Conservation (phyloP, 2,797 vertebrate species). For the Alcedo quadribrachys region DNA sequence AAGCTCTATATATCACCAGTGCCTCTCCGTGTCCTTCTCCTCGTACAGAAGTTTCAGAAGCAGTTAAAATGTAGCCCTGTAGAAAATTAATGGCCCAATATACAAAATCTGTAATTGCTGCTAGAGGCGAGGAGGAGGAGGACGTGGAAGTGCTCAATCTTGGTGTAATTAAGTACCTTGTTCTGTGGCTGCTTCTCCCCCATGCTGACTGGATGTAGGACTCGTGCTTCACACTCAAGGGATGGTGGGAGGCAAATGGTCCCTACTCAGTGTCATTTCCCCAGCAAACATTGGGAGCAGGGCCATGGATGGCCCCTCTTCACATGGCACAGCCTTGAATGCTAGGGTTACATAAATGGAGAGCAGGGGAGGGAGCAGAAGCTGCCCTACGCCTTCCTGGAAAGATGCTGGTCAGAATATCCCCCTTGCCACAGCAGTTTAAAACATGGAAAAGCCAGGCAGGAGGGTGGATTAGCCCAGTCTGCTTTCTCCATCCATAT, state of each 20-base stretch:
- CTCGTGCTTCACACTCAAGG: rapidly evolving
- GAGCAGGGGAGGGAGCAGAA: not conserved
- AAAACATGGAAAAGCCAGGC: not conserved
- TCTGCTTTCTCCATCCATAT: not conserved
- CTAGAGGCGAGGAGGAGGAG: slow-evolving; percentile 15
- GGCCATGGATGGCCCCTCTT: not conserved
- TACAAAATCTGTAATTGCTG: slow-evolving; percentile 54
- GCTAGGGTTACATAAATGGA: not conserved
- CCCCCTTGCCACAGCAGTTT: rapidly evolving
- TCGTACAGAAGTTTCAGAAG: slow-evolving; percentile 37
- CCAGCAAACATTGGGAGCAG: not conserved
- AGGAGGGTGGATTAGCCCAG: rapidly evolving
- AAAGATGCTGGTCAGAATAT: not conserved
- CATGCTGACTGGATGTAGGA: not conserved
- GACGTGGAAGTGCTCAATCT: slow-evolving; percentile 9
- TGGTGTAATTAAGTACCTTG: slow-evolving; percentile 24
- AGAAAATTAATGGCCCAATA: slow-evolving; percentile 54
- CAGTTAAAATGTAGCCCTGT: slow-evolving; percentile 37
- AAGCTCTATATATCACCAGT: slow-evolving; percentile 16
- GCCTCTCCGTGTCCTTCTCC: not conserved
- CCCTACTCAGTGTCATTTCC: not conserved
- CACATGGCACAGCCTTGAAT: not conserved
- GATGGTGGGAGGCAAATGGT: not conserved
- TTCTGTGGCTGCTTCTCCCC: not conserved
- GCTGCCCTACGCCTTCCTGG: not conserved